These are phyloP conservation scores for Dynastes maya DNA, from an alignment of 2,888 invertebrate genomes.

Conservation along the genomic window DNA sequence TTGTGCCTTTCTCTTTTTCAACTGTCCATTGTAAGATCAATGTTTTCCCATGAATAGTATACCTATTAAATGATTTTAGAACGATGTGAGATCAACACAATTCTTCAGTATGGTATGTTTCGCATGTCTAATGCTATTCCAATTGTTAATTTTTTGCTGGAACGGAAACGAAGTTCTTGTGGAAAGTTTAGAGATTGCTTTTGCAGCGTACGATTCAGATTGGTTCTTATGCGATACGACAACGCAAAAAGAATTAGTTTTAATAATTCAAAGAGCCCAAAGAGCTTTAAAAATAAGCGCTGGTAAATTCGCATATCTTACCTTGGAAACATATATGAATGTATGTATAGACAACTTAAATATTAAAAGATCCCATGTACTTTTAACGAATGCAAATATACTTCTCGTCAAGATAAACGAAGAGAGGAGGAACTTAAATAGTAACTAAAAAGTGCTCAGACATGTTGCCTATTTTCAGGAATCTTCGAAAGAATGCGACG, in stretches of 20 bases:
- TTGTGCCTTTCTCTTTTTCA: conserved; percentile 36
- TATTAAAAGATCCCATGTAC: background rate
- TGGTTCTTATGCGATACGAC: conserved; percentile 40
- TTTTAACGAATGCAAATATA: too few species aligned
- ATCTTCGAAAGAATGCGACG: too few species aligned
- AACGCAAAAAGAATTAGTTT: conserved; percentile 49
- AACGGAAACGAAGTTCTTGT: conserved; percentile 53
- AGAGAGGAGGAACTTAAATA: too few species aligned
- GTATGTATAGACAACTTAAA: conserved; percentile 26
- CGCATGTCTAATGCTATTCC: conserved; percentile 50
- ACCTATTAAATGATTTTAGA: background rate
- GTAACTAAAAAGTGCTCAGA: too few species aligned
- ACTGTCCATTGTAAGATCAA: conserved; percentile 24
- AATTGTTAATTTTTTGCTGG: conserved; percentile 55
- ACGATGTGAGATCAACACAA: conserved; percentile 9
- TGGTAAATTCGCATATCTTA: conserved; percentile 54
- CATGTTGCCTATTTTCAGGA: too few species aligned
- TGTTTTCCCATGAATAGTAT: too few species aligned
- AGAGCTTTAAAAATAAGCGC: conserved; percentile 52
- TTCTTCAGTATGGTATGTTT: conserved; percentile 51
- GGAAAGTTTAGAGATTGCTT: conserved; percentile 50
- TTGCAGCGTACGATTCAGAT: conserved; percentile 46
- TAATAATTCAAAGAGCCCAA: conserved; percentile 53
- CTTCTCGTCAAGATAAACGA: too few species aligned
- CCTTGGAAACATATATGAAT: conserved; percentile 52